Percentiles rank a stretch among this genome's conserved stretches.
phyloP scores from a whole-genome alignment of 1,140 invertebrate genomes.

The Apis dorsata region DNA sequence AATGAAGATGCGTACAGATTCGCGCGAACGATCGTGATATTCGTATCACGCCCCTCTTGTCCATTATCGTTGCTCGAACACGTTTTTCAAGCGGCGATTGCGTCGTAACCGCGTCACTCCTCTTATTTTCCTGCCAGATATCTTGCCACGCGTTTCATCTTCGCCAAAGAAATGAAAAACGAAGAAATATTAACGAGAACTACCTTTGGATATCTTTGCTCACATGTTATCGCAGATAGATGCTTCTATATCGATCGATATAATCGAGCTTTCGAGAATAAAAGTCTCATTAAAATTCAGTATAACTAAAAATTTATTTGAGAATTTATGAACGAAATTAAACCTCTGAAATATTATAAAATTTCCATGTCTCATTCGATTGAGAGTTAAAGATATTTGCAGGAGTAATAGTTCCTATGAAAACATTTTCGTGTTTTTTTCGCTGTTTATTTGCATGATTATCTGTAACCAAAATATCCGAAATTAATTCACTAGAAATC shows the following conservation, averaged over 20 bases:
- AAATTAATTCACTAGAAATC: too few species aligned
- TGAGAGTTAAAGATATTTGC: too few species aligned
- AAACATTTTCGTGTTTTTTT: too few species aligned
- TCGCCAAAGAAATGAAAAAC: constrained; percentile 10
- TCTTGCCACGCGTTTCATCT: constrained; percentile 17
- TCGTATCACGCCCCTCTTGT: constrained; percentile 56
- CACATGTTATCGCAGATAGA: background rate
- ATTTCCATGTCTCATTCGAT: background rate
- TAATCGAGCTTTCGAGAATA: too few species aligned
- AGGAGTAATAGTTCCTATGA: too few species aligned
- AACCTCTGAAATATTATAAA: background rate
- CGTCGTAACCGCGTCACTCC: background rate
- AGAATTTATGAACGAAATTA: too few species aligned
- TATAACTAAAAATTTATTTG: too few species aligned
- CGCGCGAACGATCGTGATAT: constrained; percentile 53
- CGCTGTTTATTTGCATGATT: too few species aligned
- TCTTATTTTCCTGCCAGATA: constrained; percentile 33
- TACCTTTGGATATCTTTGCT: background rate
- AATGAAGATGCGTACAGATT: constrained; percentile 42
- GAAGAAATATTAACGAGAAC: background rate
- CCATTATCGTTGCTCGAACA: constrained; percentile 59
- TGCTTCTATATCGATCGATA: background rate
- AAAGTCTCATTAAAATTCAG: too few species aligned
- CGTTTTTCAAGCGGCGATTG: constrained; percentile 50
- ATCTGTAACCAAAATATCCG: too few species aligned